Conservation (phyloP, 2,888 invertebrate genomes). For the Eupeodes luniger region DNA sequence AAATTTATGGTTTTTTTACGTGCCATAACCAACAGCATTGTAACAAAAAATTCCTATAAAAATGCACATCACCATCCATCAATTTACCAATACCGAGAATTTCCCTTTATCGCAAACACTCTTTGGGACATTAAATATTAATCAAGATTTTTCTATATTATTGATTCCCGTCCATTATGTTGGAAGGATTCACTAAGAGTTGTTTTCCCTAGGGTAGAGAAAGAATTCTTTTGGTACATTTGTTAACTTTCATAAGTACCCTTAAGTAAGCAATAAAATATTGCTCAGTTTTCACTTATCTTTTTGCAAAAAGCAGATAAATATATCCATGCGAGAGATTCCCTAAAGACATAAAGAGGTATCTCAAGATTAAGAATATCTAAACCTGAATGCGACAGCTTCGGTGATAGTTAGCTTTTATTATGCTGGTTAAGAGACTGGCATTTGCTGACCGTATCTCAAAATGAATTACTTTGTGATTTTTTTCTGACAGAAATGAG, state of each 20-base stretch:
- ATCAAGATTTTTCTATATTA: conserved; percentile 43
- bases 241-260: conserved; percentile 42
- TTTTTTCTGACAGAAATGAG: neutral
- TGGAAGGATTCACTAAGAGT: conserved; percentile 41
- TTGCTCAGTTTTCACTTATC: conserved; percentile 42
- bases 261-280: conserved; percentile 55
- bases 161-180: conserved; percentile 26
- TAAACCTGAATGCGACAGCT: conserved; percentile 34
- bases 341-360: conserved; percentile 5
- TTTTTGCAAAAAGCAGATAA: neutral
- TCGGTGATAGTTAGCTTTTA: conserved; percentile 30
- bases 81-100: conserved; percentile 29
- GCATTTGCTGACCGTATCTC: conserved; percentile 29
- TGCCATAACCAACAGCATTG: neutral
- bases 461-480: conserved; percentile 19
- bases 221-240: conserved; percentile 44
- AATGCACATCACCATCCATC: conserved; percentile 24
- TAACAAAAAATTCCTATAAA: conserved; percentile 3
- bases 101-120: conserved; percentile 36
- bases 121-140: conserved; percentile 49
- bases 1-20: conserved; percentile 16
- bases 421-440: neutral
- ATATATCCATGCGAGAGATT: conserved; percentile 17
- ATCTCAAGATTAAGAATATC: conserved; percentile 4
- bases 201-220: conserved; percentile 17